These are phyloP conservation scores for Saxicola maurus DNA, from an alignment of 2,797 vertebrate genomes.

Conservation along the genomic window DNA sequence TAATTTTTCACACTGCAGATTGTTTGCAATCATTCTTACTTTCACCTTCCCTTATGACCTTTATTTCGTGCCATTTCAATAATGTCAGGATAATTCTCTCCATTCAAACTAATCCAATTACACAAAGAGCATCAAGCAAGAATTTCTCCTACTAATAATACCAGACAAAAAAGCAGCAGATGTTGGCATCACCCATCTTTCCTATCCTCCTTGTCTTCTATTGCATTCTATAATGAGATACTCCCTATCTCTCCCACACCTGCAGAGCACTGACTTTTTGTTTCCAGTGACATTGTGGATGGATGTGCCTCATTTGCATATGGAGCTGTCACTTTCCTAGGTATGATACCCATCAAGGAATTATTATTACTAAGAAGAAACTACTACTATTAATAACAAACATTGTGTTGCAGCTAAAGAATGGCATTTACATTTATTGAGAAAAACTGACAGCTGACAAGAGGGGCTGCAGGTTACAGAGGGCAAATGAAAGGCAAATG, in stretches of 20 bases:
- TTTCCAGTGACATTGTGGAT: background rate
- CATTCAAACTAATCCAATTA: background rate
- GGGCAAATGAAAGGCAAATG: fast-evolving
- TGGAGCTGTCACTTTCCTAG: background rate
- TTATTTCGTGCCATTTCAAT: background rate
- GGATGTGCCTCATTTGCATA: background rate
- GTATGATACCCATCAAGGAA: background rate
- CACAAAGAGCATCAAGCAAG: background rate
- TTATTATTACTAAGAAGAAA: background rate
- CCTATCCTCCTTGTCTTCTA: background rate
- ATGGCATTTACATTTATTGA: background rate
- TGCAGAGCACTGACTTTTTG: background rate
- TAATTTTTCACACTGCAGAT: no score
- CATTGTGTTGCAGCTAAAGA: background rate
- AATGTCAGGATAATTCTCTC: background rate
- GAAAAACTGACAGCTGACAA: background rate
- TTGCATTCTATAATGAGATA: background rate
- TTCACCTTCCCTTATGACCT: background rate
- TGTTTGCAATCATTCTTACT: background rate
- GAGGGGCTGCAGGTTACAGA: background rate
- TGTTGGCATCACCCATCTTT: background rate
- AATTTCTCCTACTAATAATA: background rate
- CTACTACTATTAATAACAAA: slow-evolving; percentile 2
- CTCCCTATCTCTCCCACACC: background rate
- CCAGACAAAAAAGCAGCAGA: background rate